Base-by-base conservation (phyloP, 2,113 vertebrate species). In the Eurypyga helias region DNA sequence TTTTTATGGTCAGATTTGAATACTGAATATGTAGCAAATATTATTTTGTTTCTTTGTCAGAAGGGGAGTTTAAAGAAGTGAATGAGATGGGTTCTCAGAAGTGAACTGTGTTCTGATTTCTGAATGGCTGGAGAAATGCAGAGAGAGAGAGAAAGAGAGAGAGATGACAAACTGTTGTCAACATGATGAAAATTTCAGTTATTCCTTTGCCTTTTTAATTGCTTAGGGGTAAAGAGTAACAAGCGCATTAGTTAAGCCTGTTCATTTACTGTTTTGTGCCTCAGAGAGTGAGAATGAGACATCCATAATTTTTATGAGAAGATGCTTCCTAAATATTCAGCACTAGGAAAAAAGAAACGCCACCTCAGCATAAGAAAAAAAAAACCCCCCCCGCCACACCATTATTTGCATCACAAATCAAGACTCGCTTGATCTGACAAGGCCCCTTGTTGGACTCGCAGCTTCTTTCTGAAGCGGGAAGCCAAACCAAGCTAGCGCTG, bases 261-360 rank as follows among this genome's bases (percentile, higher is more conserved):
- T 97, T 97, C 96, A 96, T 97, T 97, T 97, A 95, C 97, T 97
- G 97, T 97, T 97, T 98, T 97, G 94, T 98, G 97, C 96, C 97
- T 97, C 97, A 97, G 97, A 97, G 97, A 97, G 97, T 90, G 97
- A 97, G 97, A 97, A 57, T 97, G 96, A 97, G 93, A 97, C 97
- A 93, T 96, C 97, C 96, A 82, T 97, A 97, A 97, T 98, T 97
- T 98, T 97, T 97, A 97, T 97, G 97, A 97, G 96, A 97, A 97
- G 97, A 97, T 97, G 97, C 96, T 98, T 98, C 97, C 97, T 97
- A 97, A 97, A 93, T 97, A 96, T 92, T 97, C 97, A 96, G 96
- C 96, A 62, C 95, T 97, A 97, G 97, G 96, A 97, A 96, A 95
- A 94, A 96, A 88, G 93, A 67, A 97, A 45, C 45, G 17, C 45